Evolutionary conservation across 1,140 invertebrate species (phyloP).

Genomic region (Hyposmocoma kahamanoa): DNA sequence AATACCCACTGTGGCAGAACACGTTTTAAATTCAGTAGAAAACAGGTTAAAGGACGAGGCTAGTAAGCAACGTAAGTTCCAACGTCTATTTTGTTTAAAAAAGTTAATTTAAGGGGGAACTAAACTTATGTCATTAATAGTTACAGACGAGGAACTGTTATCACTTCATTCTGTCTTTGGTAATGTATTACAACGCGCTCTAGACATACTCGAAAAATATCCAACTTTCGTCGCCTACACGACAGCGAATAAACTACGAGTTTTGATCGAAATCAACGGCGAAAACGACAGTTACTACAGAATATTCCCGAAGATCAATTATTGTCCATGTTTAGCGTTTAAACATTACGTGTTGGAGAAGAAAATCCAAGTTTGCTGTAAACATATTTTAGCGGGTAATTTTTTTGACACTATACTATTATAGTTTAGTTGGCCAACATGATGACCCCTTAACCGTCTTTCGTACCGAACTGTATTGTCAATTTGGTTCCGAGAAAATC

Average conservation of each 20-base stretch:
- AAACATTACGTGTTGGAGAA: constrained; percentile 74
- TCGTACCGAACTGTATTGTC: too few relatives aligned
- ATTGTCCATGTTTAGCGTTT: constrained; percentile 76
- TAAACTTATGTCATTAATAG: constrained; percentile 21
- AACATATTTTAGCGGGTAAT: constrained; percentile 76
- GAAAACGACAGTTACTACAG: constrained; percentile 74
- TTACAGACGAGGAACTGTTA: constrained; percentile 73
- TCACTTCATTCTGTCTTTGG: constrained; percentile 75
- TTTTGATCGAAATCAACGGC: constrained; percentile 75
- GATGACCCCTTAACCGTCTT: too few relatives aligned
- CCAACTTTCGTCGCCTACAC: constrained; percentile 64
- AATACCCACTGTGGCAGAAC: constrained; percentile 22
- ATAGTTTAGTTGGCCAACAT: too few relatives aligned
- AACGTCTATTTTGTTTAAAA: constrained; percentile 6
- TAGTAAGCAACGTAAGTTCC: constrained; percentile 30
- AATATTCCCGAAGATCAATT: constrained; percentile 77
- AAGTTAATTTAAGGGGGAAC: background rate
- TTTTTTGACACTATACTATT: too few relatives aligned
- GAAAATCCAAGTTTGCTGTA: constrained; percentile 74
- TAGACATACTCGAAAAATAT: constrained; percentile 75
- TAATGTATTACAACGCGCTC: constrained; percentile 69
- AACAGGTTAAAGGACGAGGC: constrained; percentile 14
- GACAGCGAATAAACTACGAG: constrained; percentile 41
- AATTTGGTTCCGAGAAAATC: too few relatives aligned
- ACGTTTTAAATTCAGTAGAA: constrained; percentile 30